Evolutionary conservation across 2,113 vertebrate species (phyloP), one percentile per base, ranked within the genome.

Genomic region (Corythoichthys haematopterus): DNA sequence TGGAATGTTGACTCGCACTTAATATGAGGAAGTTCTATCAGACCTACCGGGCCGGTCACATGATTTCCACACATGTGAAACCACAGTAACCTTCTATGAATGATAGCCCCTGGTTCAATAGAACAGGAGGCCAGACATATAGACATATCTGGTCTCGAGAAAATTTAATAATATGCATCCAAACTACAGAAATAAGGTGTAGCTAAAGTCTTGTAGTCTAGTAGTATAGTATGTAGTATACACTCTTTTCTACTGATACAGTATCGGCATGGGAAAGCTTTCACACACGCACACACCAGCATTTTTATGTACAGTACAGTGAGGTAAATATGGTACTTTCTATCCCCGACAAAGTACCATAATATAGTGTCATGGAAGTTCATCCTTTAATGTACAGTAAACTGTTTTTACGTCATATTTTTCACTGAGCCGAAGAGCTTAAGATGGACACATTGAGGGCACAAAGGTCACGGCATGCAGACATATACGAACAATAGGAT

Each of bases 401-500:
- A 51, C 28, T 43, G 40, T 43, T 8, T 46, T 33, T 33, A 10
- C 9, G 33, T 50, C 15, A 8, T 71, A 15, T 67, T 65, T 59
- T 50, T 38, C 20, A 51, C 37, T 40, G 13, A 62, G 53, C 35
- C 48, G 45, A 76, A 51, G 50, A 8, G 66, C 72, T 68, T 70
- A 48, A 37, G 46, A 62, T 9, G 28, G 55, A 56, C 38, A 50
- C 36, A 64, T 38, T 48, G 35, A 33, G 55, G 62, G 66, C 0
- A 0, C 47, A 55, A 33, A 55, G 4, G 28, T 55, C 20, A 33
- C 3, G 20, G 20, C 52, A 28, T 53, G 20, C n/a, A 52, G n/a
- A 55, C 43, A 68, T 35, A 52, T 33, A 70, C 3, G 28, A 1
- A 55, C 28, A 71, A 79, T 64, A 61, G 64, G 61, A 82, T 75